Conservation (phyloP, 2,113 vertebrate species). For the Mus pahari region DNA sequence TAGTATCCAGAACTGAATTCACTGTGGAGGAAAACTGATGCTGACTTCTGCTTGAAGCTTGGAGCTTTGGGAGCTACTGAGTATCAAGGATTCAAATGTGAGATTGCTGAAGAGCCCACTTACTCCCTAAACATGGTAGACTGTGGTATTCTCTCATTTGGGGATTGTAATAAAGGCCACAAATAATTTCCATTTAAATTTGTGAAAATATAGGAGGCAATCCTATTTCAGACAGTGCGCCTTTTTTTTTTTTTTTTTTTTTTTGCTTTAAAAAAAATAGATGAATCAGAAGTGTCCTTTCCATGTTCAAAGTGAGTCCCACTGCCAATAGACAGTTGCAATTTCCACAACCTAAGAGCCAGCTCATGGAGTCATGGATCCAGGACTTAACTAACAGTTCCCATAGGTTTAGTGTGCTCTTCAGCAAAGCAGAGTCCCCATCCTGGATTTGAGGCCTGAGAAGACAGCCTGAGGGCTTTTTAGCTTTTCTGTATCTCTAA, state of each 20-base stretch:
- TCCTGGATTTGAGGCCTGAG: no score
- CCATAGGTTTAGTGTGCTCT: background rate
- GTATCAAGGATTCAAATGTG: background rate
- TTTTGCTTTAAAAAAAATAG: slow-evolving; percentile 5
- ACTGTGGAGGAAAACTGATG: background rate
- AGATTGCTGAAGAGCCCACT: background rate
- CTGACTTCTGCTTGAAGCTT: background rate
- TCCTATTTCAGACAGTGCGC: background rate
- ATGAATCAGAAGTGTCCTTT: background rate
- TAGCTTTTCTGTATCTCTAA: background rate
- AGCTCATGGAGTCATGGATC: background rate
- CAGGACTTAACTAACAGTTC: background rate
- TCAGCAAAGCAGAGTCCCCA: background rate
- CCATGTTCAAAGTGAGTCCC: background rate
- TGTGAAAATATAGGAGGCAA: background rate
- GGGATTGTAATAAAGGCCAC: background rate
- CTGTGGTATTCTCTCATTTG: background rate
- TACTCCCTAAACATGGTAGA: background rate
- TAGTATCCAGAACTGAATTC: rapidly evolving
- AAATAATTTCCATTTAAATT: background rate
- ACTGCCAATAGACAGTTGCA: background rate
- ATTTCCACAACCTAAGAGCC: background rate
- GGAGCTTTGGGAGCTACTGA: background rate
- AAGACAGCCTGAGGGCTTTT: background rate
- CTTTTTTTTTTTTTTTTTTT: slow-evolving; percentile 22